Conservation (phyloP, 2,113 vertebrate genomes). For the Ciconia stormi region DNA sequence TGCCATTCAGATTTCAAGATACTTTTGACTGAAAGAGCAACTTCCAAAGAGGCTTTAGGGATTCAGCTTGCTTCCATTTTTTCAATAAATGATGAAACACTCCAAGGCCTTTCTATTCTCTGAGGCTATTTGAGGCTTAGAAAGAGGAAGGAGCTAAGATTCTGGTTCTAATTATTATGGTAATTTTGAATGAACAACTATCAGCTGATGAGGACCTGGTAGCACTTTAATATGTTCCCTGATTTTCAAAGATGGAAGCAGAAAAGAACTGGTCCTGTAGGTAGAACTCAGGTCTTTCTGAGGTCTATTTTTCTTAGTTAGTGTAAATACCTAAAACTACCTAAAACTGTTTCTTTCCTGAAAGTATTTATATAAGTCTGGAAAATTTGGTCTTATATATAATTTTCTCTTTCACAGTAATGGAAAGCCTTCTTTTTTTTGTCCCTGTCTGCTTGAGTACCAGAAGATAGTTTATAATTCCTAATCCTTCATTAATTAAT, state of each 20-base stretch:
- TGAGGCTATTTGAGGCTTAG: not conserved
- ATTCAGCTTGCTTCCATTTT: constrained; percentile 19
- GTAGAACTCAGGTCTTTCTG: not conserved
- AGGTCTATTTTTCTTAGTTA: not conserved
- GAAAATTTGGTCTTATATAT: not conserved
- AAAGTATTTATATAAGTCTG: not conserved
- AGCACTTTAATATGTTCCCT: not conserved
- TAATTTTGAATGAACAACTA: not conserved
- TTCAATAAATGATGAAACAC: constrained; percentile 1
- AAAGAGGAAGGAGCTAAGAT: not conserved
- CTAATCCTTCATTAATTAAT: not conserved
- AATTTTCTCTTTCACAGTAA: not conserved
- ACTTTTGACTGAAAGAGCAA: not conserved
- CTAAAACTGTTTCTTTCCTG: not conserved
- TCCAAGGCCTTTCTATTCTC: not conserved
- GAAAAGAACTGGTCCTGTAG: not conserved
- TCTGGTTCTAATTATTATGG: constrained; percentile 32
- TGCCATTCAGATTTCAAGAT: not conserved
- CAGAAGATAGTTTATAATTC: not conserved
- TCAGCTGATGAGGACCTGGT: not conserved
- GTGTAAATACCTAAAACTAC: not conserved
- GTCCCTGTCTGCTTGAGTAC: not conserved
- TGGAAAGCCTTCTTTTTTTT: not conserved
- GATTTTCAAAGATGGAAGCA: not conserved
- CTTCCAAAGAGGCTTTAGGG: not conserved